Evolutionary conservation across 2,113 vertebrate genomes (phyloP).

Genomic region (Strix aluco): DNA sequence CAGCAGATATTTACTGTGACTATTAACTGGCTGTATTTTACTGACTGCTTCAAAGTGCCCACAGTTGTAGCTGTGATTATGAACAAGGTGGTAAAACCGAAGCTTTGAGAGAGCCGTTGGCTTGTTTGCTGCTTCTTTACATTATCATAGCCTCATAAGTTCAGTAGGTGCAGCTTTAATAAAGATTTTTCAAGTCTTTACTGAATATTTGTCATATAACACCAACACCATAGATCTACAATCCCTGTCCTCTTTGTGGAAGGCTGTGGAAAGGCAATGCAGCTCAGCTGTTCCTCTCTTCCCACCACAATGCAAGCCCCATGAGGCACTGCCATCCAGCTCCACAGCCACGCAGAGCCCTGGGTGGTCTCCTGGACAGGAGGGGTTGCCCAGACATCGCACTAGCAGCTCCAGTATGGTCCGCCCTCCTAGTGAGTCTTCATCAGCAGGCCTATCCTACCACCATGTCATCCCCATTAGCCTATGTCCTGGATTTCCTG

Average conservation of each 20-base stretch:
- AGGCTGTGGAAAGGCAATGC: background rate
- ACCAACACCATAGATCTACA: background rate
- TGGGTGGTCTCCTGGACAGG: fast-evolving
- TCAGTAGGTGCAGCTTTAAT: background rate
- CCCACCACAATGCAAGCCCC: fast-evolving
- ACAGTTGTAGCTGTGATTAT: background rate
- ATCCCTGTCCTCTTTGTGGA: background rate
- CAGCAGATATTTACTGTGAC: background rate
- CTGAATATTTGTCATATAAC: background rate
- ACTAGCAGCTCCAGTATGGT: background rate
- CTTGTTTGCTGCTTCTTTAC: background rate
- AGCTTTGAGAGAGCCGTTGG: background rate
- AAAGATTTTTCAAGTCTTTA: background rate
- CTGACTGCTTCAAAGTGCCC: background rate
- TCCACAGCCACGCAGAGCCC: background rate
- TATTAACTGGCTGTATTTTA: background rate
- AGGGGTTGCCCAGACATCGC: background rate
- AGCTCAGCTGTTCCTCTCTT: background rate
- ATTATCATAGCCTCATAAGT: background rate
- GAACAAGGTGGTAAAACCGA: background rate
- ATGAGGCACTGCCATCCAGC: background rate
- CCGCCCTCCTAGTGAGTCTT: background rate
- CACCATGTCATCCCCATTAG: fast-evolving
- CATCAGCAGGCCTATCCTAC: background rate
- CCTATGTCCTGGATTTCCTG: background rate